These are phyloP conservation scores for Gambusia holbrooki DNA, from an alignment of 2,113 vertebrate species.

Conservation along the genomic window DNA sequence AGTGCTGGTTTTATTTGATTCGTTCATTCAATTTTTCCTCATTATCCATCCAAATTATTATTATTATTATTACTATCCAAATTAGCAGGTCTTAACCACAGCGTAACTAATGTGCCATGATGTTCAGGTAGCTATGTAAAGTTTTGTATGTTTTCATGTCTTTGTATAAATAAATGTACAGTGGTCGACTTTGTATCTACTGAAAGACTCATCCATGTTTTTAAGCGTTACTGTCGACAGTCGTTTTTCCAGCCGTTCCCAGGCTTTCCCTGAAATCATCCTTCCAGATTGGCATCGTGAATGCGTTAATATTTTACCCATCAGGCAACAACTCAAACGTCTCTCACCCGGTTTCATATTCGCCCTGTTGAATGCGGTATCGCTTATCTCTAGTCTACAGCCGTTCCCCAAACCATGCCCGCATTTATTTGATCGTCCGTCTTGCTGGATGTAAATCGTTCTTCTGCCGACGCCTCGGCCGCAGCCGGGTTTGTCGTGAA, in stretches of 20 bases:
- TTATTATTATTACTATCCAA: not conserved
- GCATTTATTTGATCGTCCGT: not conserved
- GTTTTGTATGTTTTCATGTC: slow-evolving; percentile 36
- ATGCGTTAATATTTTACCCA: too few relatives aligned
- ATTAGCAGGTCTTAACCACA: slow-evolving; percentile 10
- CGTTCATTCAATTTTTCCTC: not conserved
- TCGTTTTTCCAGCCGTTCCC: not conserved
- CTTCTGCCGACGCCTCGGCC: slow-evolving; percentile 45
- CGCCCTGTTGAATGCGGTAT: not conserved
- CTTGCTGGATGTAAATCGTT: slow-evolving; percentile 39
- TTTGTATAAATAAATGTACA: slow-evolving; percentile 30
- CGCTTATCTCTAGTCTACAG: too few relatives aligned
- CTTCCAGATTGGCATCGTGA: not conserved
- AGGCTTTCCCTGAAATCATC: too few relatives aligned
- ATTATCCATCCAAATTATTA: too few relatives aligned
- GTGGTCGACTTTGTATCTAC: slow-evolving; percentile 9
- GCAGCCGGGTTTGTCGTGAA: slow-evolving; percentile 32
- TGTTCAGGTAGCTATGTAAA: slow-evolving; percentile 28
- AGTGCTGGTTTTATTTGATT: not conserved
- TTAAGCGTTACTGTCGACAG: not conserved
- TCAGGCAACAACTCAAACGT: slow-evolving; percentile 22
- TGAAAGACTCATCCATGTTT: slow-evolving; percentile 9
- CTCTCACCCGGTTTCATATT: slow-evolving; percentile 21
- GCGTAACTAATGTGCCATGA: slow-evolving; percentile 4
- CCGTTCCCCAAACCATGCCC: too few relatives aligned